A percentile compares a stretch with the other conserved stretches of the same genome.
These are phyloP conservation scores for Chauna torquata DNA, from an alignment of 2,113 vertebrate species.

Conservation along the genomic window DNA sequence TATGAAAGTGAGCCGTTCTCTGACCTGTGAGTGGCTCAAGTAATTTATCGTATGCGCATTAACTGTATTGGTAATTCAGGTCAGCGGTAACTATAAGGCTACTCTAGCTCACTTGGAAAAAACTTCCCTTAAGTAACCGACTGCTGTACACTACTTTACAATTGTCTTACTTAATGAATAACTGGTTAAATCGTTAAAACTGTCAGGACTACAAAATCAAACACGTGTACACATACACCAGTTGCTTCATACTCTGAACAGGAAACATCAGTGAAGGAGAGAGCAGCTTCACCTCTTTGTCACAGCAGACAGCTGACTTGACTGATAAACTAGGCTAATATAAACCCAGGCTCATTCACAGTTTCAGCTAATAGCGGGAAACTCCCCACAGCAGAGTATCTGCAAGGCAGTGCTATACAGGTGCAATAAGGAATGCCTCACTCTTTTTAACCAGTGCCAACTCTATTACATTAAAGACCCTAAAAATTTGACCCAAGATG, in stretches of 20 bases:
- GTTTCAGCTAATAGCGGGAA: neutral
- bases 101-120: neutral
- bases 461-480: neutral
- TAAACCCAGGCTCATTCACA: neutral
- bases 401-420: neutral
- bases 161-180: slow-evolving; percentile 1
- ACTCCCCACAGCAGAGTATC: neutral
- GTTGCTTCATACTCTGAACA: neutral
- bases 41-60: neutral
- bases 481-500: neutral
- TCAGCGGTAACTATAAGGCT: neutral
- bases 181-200: neutral
- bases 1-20: neutral
- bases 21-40: neutral
- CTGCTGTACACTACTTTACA: neutral
- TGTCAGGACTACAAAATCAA: neutral
- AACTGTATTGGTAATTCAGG: neutral
- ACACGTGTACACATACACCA: neutral
- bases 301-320: neutral
- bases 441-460: neutral
- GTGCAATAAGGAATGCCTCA: neutral
- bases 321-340: neutral
- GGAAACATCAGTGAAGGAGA: neutral
- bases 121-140: neutral
- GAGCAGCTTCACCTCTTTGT: neutral